Base-by-base conservation (phyloP, 2,113 vertebrate species). In the Archocentrus centrarchus region DNA sequence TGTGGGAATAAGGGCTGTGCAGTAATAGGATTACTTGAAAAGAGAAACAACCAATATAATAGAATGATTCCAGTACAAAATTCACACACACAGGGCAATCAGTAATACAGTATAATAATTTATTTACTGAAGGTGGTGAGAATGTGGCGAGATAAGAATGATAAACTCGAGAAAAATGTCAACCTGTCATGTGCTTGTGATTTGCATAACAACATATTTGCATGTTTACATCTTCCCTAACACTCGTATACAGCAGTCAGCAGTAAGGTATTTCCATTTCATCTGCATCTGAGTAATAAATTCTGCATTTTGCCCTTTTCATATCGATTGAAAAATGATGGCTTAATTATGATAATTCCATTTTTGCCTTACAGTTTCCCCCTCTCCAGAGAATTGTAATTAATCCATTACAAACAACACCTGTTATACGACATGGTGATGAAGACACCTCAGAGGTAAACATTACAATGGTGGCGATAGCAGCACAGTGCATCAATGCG, bases 391-490 rank as follows among this genome's bases (percentile, higher is more conserved):
- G 88, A 84, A 76, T 81, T 59, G 62, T 86, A 92, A 95, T 93
- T 89, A 94, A 94, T 93, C 86, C 88, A 85, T 91, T 91, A 82
- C 73, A 87, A 89, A 83, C 88, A 91, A 87, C 92, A 92, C 88
- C 93, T 93, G 93, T 82, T 93, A 66, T 82, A 88, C 63, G 79
- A 83, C 85, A 89, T 86, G 91, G 55, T 89, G 88, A 92, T 91
- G 89, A 93, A 89, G 89, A 92, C 81, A 88, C 89, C 75, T 88
- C 84, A 41, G 86, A 83, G 68, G 80, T 88, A 78, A 91, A 77
- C 81, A 35, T 53, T 57, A 81, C 64, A 61, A 81, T 50, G 35
- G 83, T 20, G 83, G 41, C 22, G 15, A 88, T 77, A 64, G 73
- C 86, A 47, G 14, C 62, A n/a, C 83, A 35, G 75, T 18, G 68